Base-by-base conservation (phyloP, 2,888 invertebrate species). In the Exocentrus adspersus region DNA sequence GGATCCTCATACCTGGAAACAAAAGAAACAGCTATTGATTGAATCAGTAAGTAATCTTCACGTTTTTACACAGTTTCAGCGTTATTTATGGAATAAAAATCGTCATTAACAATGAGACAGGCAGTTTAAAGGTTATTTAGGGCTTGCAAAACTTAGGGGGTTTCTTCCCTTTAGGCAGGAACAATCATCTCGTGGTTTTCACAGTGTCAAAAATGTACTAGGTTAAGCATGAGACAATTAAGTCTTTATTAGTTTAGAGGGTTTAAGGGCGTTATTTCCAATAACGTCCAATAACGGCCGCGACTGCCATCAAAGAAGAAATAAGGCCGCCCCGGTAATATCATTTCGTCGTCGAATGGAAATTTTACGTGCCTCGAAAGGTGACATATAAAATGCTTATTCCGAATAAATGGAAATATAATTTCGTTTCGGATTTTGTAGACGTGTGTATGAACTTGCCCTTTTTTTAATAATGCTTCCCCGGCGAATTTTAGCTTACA, bases 1-100 rank as follows among this genome's bases (percentile, higher is more conserved):
- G 86, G 77, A 98, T 98, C 73, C 98, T 89, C 97, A 98, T 97
- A 87, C 98, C 98, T 98, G 87, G 58, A 83, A 82, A 41, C 59
- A 73, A 68, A 48, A 62, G 60, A 68, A 57, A 41, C 10, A 28
- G 1, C 3, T 37, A n/a, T 1, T 37, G 14, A 12, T 37, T 37
- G 2, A n/a, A 12, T 37, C 37, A 37, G 4, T 4, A n/a, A 9
- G 9, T n/a, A 30, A 30, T n/a, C n/a, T 30, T 30, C 2, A 7
- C 2, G 9, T 30, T 30, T 30, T n/a, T n/a, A n/a, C n/a, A n/a
- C n/a, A n/a, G n/a, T n/a, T n/a, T n/a, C n/a, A n/a, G n/a, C n/a
- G n/a, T n/a, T n/a, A n/a, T n/a, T n/a, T n/a, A n/a, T n/a, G n/a
- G n/a, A n/a, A n/a, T n/a, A n/a, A n/a, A n/a, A n/a, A n/a, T n/a